Conservation (phyloP, 2,113 vertebrate genomes). For the Arvicanthis niloticus region DNA sequence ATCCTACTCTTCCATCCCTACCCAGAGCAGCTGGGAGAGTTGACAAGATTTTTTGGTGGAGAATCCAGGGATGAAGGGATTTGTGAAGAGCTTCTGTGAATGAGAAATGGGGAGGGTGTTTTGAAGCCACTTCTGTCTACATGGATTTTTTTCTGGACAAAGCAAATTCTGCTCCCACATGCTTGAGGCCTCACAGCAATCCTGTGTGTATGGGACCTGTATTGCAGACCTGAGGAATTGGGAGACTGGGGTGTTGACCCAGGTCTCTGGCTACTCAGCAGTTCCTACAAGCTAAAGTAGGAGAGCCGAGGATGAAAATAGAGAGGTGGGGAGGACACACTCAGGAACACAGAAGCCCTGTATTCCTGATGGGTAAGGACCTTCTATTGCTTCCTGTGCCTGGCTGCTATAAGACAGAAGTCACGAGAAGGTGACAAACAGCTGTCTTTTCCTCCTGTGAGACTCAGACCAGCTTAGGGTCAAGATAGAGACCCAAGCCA, state of each 20-base stretch:
- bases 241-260: neutral
- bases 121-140: neutral
- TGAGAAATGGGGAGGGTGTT: neutral
- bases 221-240: neutral
- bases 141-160: neutral
- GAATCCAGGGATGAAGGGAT: neutral
- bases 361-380: neutral
- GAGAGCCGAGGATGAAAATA: neutral
- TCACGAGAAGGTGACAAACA: neutral
- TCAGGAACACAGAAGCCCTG: neutral
- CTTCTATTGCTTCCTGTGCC: neutral
- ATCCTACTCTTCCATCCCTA: neutral
- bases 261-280: neutral
- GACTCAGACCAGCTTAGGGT: neutral
- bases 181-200: neutral
- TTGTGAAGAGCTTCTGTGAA: too few species aligned
- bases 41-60: neutral
- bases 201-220: neutral
- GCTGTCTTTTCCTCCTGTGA: neutral
- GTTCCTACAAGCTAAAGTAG: neutral
- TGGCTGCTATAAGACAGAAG: neutral
- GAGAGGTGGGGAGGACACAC: neutral
- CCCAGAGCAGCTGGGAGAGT: neutral
- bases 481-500: neutral
- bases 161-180: neutral